A percentile compares a stretch with the other conserved stretches of the same genome.
These are phyloP conservation scores for Drosophila affinis DNA, from an alignment of 2,888 invertebrate genomes.

Conservation along the genomic window DNA sequence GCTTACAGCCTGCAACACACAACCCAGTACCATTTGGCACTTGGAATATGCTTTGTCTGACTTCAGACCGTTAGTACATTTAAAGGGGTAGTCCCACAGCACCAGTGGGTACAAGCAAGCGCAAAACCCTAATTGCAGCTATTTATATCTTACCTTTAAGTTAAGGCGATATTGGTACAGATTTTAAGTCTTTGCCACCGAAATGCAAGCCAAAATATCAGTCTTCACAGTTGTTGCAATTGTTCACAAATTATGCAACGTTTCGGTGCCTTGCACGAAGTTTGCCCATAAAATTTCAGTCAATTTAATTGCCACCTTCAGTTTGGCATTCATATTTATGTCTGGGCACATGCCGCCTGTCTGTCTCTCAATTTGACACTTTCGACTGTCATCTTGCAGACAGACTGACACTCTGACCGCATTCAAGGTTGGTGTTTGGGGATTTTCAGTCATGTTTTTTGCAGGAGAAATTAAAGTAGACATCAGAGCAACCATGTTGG, in stretches of 20 bases:
- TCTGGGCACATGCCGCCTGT: conserved; percentile 40
- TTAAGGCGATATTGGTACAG: too few relatives aligned
- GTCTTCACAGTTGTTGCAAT: conserved; percentile 17
- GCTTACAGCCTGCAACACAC: conserved; percentile 25
- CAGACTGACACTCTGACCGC: conserved; percentile 25
- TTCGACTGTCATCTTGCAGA: conserved; percentile 18
- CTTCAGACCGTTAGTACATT: conserved; percentile 38
- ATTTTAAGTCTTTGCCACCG: background rate
- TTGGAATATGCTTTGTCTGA: background rate
- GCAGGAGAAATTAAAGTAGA: conserved; percentile 40
- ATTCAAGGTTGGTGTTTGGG: conserved; percentile 15
- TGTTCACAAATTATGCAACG: conserved; percentile 46
- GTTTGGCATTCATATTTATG: conserved; percentile 46
- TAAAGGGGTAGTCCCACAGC: conserved; percentile 17
- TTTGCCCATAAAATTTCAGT: conserved; percentile 48
- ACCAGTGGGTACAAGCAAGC: too few relatives aligned
- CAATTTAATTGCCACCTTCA: conserved; percentile 49
- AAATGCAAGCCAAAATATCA: conserved; percentile 2
- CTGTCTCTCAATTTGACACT: conserved; percentile 38
- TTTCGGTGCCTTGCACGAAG: conserved; percentile 50
- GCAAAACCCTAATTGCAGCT: background rate
- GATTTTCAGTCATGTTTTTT: conserved; percentile 39
- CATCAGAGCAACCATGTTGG: conserved; percentile 21
- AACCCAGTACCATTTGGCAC: background rate
- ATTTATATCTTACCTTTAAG: background rate